phyloP scores from a whole-genome alignment of 1,140 invertebrate species.

The Sesamia nonagrioides region DNA sequence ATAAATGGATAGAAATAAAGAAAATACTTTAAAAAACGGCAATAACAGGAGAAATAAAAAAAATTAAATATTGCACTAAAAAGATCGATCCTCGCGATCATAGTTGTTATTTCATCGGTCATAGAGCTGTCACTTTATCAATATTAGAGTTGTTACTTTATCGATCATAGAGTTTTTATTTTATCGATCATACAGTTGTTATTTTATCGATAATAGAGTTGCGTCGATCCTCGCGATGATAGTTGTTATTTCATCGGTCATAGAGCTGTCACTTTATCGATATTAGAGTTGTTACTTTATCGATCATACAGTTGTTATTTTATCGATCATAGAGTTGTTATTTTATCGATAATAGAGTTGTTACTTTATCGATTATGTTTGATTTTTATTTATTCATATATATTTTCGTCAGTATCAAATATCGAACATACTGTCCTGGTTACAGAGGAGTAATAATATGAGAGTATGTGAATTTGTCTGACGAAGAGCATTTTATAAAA shows the following conservation, averaged over 20 bases:
- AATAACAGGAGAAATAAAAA: no score
- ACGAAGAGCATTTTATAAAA: background rate
- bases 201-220: background rate
- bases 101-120: no score
- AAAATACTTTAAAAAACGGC: background rate
- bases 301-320: background rate
- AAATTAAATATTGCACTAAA: slow-evolving; percentile 12
- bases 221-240: background rate
- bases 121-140: background rate
- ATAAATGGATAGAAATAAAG: slow-evolving; percentile 8
- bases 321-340: background rate
- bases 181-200: background rate
- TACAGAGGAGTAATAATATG: slow-evolving; percentile 46
- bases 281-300: background rate
- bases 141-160: background rate
- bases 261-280: background rate
- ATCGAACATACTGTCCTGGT: slow-evolving; percentile 50
- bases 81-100: slow-evolving; percentile 6
- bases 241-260: no score
- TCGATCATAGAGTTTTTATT: background rate
- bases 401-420: slow-evolving; percentile 34
- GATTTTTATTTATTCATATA: background rate
- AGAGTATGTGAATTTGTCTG: slow-evolving; percentile 56
- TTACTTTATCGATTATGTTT: background rate
- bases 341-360: background rate